Percentiles rank a stretch among this genome's conserved stretches.
These are phyloP conservation scores for Saguinus midas DNA, from an alignment of 2,113 vertebrate genomes.

Conservation along the genomic window DNA sequence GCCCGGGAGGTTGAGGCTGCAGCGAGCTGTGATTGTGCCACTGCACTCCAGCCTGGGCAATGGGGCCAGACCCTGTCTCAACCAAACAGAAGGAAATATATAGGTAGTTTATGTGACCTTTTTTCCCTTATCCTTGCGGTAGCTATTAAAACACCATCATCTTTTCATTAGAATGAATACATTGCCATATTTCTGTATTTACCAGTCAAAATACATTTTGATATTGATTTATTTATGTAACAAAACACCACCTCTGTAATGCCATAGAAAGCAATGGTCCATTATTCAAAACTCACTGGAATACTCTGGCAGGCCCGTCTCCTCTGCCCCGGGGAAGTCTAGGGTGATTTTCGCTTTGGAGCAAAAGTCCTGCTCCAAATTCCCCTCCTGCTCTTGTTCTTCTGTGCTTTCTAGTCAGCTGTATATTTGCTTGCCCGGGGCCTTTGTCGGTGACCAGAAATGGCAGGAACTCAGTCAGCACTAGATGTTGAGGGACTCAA, in stretches of 20 bases:
- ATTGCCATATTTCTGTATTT: neutral
- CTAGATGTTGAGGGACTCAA: neutral
- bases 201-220: neutral
- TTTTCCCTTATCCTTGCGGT: neutral
- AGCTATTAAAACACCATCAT: neutral
- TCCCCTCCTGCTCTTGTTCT: too few species aligned
- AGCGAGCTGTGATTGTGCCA: too few species aligned
- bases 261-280: rapidly evolving
- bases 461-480: neutral
- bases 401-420: rapidly evolving
- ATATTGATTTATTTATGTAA: neutral
- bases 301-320: rapidly evolving
- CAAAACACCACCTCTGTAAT: too few species aligned
- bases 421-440: rapidly evolving
- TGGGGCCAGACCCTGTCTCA: neutral
- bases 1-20: too few species aligned
- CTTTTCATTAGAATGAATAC: neutral
- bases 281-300: neutral
- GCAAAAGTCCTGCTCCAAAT: too few species aligned
- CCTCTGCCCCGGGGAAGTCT: neutral
- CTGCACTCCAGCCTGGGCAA: too few species aligned
- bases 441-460: neutral
- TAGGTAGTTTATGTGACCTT: neutral
- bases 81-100: neutral
- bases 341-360: neutral